phyloP scores from a whole-genome alignment of 2,113 vertebrate genomes.

The Corydoras sp. region DNA sequence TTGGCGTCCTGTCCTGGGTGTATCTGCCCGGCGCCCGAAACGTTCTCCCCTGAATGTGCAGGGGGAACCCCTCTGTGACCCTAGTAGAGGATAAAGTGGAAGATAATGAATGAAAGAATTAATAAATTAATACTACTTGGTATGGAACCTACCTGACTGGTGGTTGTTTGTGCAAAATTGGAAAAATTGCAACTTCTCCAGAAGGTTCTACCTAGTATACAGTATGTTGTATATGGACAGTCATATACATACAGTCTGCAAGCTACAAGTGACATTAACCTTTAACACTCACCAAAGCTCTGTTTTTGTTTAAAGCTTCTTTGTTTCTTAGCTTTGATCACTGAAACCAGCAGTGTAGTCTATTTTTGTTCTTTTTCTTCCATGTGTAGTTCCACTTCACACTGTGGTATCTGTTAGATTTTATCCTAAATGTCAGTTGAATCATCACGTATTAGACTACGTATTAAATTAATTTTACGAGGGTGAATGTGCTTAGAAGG shows the following conservation, averaged over 20 bases:
- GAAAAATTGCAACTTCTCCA: no score
- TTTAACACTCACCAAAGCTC: conserved; percentile 16
- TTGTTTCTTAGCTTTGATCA: conserved; percentile 18
- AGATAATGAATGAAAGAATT: no score
- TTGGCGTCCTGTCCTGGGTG: no score
- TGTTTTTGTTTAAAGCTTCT: conserved; percentile 8
- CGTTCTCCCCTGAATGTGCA: no score
- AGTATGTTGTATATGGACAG: neutral
- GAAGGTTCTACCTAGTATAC: no score
- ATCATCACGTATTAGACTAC: conserved; percentile 35
- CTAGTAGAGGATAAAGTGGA: no score
- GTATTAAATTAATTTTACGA: no score
- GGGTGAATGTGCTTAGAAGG: neutral
- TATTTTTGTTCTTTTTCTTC: neutral
- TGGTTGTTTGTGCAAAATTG: no score
- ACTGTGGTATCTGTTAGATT: conserved; percentile 22
- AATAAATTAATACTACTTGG: no score
- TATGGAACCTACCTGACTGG: no score
- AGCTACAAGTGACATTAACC: conserved; percentile 13
- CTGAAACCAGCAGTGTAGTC: neutral
- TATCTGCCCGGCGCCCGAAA: no score
- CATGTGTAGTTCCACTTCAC: neutral
- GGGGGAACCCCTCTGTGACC: no score
- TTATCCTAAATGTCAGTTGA: conserved; percentile 31
- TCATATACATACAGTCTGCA: neutral